Evolutionary conservation across 37 sponge, comb jelly and placozoan genomes (phyloP), one percentile per base, ranked within the genome.

Genomic region (Haliclona indistincta): DNA sequence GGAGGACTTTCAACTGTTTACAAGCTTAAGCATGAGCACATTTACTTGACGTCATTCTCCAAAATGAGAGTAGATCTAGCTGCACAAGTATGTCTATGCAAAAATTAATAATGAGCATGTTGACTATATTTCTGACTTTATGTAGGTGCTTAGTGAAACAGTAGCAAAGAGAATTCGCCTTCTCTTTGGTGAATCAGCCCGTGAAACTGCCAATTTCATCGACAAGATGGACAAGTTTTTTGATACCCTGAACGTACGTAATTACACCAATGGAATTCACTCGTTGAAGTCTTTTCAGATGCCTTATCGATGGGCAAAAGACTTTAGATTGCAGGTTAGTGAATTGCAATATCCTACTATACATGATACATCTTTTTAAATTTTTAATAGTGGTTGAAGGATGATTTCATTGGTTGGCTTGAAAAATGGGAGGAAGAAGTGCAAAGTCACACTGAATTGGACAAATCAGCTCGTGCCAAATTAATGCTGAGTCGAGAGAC

Each of bases 221-320:
- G 44, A 41, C 17, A 68, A 28, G 70, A 28, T 68, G 19, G 70
- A 68, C 70, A 68, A 68, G 29, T 68, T 68, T 40, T 68, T 68
- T 40, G 70, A 68, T 43, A 40, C 47, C 4, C 45, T 68, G 65
- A 64, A 64, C 35, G 65, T 64, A 64, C 30, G 20, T 22, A 64
- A 64, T 32, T 64, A 64, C 65, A 68, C 70, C 43, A 40, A 42
- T 43, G 43, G 47, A 19, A 38, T 37, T 40, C 22, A 4, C 45
- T 28, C 22, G 22, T 28, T 39, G 47, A 68, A 68, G 39, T 38
- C 43, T n/a, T 68, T 68, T 26, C 35, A 68, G 29, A 25, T 39
- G 47, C 62, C 62, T 20, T 60, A 60, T 26, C 17, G 62, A 22
- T 60, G 62, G 30, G 7, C 30, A 7, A 26, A 26, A 60, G 62